phyloP scores from a whole-genome alignment of 2,113 vertebrate species.

The Formicarius rufipectus region DNA sequence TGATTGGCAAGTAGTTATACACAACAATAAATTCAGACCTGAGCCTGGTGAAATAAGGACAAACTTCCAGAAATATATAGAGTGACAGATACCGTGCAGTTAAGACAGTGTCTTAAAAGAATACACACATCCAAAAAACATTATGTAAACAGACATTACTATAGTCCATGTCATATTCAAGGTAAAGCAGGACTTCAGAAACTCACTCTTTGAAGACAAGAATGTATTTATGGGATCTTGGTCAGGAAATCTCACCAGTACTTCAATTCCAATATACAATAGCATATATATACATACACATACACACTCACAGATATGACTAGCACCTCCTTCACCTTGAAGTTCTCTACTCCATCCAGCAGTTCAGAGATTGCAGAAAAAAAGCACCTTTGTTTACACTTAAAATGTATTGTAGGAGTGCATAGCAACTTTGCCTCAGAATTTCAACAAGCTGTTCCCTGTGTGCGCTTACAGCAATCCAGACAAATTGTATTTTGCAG shows the following conservation, averaged over 20 bases:
- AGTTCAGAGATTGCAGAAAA: not conserved
- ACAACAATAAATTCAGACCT: not conserved
- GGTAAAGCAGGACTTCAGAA: not conserved
- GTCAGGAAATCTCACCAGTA: not conserved
- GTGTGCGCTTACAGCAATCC: not conserved
- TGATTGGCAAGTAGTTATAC: not conserved
- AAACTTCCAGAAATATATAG: not conserved
- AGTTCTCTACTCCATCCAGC: not conserved
- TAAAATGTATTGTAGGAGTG: not conserved
- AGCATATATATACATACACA: not conserved
- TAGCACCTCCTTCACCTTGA: not conserved
- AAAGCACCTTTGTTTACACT: not conserved
- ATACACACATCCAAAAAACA: not conserved
- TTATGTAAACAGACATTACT: not conserved
- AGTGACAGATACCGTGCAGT: not conserved
- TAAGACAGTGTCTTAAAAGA: not conserved
- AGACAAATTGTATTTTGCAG: not conserved
- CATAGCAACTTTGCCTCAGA: not conserved
- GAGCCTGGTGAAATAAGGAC: not conserved
- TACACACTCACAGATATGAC: rapidly evolving
- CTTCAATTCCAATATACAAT: not conserved
- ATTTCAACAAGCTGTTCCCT: not conserved
- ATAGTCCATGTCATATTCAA: not conserved
- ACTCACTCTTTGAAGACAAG: not conserved
- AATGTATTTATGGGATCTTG: not conserved